A percentile compares a stretch with the other conserved stretches of the same genome.
Evolutionary conservation across 2,797 vertebrate genomes (phyloP).

Genomic region (Cossypha heuglini): DNA sequence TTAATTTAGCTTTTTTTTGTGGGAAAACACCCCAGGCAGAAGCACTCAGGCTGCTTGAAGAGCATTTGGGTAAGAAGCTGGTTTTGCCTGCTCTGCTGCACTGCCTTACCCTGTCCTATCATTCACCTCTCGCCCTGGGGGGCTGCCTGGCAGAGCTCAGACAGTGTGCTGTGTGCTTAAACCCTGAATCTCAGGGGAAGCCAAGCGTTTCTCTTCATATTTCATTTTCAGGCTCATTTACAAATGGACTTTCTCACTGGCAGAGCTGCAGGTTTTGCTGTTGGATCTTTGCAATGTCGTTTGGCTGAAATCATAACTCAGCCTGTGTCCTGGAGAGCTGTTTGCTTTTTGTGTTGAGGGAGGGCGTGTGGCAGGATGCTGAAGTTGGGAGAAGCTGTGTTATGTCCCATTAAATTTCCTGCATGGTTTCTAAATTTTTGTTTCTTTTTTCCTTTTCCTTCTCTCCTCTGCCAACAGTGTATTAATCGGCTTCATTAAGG

Average conservation of each 20-base stretch:
- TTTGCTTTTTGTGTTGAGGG: slow-evolving; percentile 17
- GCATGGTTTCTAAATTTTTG: background rate
- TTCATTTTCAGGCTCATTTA: slow-evolving; percentile 5
- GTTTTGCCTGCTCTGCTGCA: background rate
- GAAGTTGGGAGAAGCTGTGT: background rate
- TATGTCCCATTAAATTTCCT: slow-evolving; percentile 30
- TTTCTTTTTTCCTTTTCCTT: slow-evolving; percentile 29
- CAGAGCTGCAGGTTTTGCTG: background rate
- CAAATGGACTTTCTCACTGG: background rate
- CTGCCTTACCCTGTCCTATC: background rate
- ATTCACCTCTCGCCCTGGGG: background rate
- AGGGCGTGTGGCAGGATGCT: slow-evolving; percentile 13
- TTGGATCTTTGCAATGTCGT: background rate
- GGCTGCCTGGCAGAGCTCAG: background rate
- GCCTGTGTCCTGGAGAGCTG: background rate
- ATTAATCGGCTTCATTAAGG: slow-evolving; percentile 87
- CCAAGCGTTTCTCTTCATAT: background rate
- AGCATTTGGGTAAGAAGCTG: background rate
- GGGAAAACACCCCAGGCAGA: slow-evolving; percentile 23
- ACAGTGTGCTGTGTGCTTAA: background rate
- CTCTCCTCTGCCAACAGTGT: slow-evolving; percentile 70
- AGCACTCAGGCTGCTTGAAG: background rate
- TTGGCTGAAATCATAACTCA: background rate
- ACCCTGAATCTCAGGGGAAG: background rate
- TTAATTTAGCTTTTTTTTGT: background rate